Evolutionary conservation across 92 coral and sea anemone genomes (phyloP), one percentile per base, ranked within the genome.

Genomic region (Palythoa grandis): DNA sequence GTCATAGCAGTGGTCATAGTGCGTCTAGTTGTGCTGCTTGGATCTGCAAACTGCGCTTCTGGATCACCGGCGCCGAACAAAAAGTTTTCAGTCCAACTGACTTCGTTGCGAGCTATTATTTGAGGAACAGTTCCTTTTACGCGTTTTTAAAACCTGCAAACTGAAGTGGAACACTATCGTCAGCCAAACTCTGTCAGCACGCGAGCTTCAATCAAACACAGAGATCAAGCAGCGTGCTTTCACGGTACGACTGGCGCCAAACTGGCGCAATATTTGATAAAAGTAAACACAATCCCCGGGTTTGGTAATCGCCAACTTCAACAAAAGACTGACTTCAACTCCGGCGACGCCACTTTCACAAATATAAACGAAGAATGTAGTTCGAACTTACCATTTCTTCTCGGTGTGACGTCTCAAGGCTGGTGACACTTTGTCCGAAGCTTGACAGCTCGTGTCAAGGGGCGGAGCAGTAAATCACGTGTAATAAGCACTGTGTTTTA

Each of bases 361-460:
- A 75, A 75, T 75, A 79, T 11, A 79, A 56, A 58, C 60, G 73
- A 80, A 80, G 74, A 40, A 24, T 35, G 35, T 74, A 43, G n/a
- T 17, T 66, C 73, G 15, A 80, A 43, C 39, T 35, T 73, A 80
- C 70, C 74, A 63, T 29, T 40, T 66, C 54, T 80, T 43, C 20
- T 23, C 72, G 1, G 7, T 40, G 85, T 80, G 74, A 80, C 74
- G 85, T 80, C 73, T 20, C 25, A 22, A 22, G 43, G 20, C 14
- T 48, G 61, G 74, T 70, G 85, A 39, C 85, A 79, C 74, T 63
- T 65, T 43, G 74, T 79, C 74, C 73, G 47, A 48, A 65, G 9
- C 35, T 43, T 80, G 85, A 65, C 85, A 80, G 74, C 85, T 66
- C 85, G n/a, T 17, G 73, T 80, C 85, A 80, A 80, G 74, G 56